These are phyloP conservation scores for Cephus runcator DNA, from an alignment of 2,888 invertebrate genomes.

Conservation along the genomic window DNA sequence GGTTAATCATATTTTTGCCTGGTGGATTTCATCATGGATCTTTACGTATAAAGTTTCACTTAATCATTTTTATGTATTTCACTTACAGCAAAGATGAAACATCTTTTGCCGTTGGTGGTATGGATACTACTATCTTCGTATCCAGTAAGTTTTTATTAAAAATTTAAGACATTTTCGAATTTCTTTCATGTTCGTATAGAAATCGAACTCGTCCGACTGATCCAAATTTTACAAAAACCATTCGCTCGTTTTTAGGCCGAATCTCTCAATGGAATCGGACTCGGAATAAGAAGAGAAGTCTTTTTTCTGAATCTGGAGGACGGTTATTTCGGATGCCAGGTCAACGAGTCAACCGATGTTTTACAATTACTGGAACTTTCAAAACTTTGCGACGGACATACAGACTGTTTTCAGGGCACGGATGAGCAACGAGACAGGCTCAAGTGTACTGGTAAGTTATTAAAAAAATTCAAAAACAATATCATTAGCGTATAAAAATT, in stretches of 20 bases:
- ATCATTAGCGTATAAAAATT: not conserved
- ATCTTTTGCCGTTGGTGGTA: conserved; percentile 91
- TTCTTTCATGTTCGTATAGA: not conserved
- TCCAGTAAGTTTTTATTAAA: conserved; percentile 75
- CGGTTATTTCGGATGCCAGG: conserved; percentile 97
- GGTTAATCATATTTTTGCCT: not conserved
- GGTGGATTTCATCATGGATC: not conserved
- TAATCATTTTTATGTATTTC: conserved; percentile 49
- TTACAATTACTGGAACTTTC: conserved; percentile 95
- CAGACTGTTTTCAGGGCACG: conserved; percentile 91
- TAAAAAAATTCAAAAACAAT: conserved; percentile 4
- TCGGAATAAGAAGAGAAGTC: conserved; percentile 89
- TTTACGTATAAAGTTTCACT: not conserved
- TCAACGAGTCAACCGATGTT: conserved; percentile 95
- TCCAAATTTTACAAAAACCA: not conserved
- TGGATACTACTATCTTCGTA: conserved; percentile 87
- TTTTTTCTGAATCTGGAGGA: conserved; percentile 97
- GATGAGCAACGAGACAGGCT: conserved; percentile 90
- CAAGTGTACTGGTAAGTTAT: conserved; percentile 89
- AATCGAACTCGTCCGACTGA: not conserved
- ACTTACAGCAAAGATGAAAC: conserved; percentile 91
- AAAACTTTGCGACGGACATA: conserved; percentile 90
- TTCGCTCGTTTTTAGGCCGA: conserved; percentile 69
- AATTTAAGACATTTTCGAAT: not conserved
- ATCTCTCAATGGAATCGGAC: conserved; percentile 83